These are phyloP conservation scores for Hippocampus barbouri DNA, from an alignment of 2,113 vertebrate genomes.

Conservation along the genomic window DNA sequence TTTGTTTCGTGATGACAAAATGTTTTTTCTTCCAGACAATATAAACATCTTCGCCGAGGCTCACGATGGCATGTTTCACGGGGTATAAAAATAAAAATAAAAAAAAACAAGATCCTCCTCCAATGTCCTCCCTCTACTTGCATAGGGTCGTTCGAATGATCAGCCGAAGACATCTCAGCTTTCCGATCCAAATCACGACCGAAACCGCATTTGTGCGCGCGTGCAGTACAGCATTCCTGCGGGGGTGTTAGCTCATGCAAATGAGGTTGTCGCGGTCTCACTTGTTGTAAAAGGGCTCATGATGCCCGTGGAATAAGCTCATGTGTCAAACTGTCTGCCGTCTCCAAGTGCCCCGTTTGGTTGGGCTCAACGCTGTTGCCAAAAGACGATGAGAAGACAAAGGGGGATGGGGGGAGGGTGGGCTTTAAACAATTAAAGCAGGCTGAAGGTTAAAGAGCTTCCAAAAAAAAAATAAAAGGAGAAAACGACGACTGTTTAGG, in stretches of 20 bases:
- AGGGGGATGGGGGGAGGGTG: background rate
- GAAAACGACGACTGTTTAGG: constrained; percentile 9
- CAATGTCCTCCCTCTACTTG: constrained; percentile 22
- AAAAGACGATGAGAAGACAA: constrained; percentile 17
- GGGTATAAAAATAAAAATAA: background rate
- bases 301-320: constrained; percentile 18
- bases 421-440: constrained; percentile 35
- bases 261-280: background rate
- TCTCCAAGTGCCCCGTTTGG: background rate
- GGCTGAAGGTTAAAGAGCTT: constrained; percentile 36
- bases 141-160: constrained; percentile 43
- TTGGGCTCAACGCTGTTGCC: constrained; percentile 4
- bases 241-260: constrained; percentile 12
- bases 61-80: background rate
- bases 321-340: constrained; percentile 11
- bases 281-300: constrained; percentile 3
- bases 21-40: background rate
- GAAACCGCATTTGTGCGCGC: constrained; percentile 61
- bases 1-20: background rate
- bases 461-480: constrained; percentile 4
- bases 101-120: constrained; percentile 2
- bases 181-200: constrained; percentile 38
- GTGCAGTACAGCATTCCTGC: constrained; percentile 39
- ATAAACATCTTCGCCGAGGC: constrained; percentile 1
- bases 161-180: constrained; percentile 49